A percentile compares a stretch with the other conserved stretches of the same genome.
Evolutionary conservation across 1,140 invertebrate species (phyloP).

Genomic region (Zaprionus inermis): DNA sequence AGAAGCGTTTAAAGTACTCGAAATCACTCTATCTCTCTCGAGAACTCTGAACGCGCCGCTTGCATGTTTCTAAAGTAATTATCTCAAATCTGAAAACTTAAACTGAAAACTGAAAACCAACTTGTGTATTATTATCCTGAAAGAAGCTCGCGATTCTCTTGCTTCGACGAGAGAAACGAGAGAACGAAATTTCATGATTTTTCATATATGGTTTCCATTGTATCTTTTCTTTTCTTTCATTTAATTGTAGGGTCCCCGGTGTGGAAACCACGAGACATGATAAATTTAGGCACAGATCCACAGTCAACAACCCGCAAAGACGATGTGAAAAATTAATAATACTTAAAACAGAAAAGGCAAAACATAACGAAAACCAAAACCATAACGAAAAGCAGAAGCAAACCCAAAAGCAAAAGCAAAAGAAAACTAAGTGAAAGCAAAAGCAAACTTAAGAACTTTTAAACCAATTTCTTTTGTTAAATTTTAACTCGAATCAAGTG

Average conservation of each 20-base stretch:
- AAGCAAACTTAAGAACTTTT: constrained; percentile 61
- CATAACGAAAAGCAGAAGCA: constrained; percentile 47
- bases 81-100: not conserved
- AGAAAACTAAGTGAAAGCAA: constrained; percentile 57
- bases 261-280: constrained; percentile 94
- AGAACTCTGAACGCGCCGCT: constrained; percentile 3
- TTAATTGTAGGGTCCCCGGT: constrained; percentile 93
- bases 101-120: not conserved
- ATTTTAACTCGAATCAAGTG: constrained; percentile 75
- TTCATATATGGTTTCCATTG: constrained; percentile 84
- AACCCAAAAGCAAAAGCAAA: constrained; percentile 47
- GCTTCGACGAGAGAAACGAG: constrained; percentile 18
- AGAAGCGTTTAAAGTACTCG: constrained; percentile 22
- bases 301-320: constrained; percentile 84
- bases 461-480: constrained; percentile 62
- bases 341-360: constrained; percentile 75
- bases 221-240: constrained; percentile 84
- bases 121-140: constrained; percentile 10
- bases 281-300: constrained; percentile 85
- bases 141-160: constrained; percentile 20
- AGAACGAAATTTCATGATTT: constrained; percentile 68
- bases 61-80: constrained; percentile 7
- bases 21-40: constrained; percentile 7
- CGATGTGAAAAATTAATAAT: constrained; percentile 82
- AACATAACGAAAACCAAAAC: constrained; percentile 63